phyloP scores from a whole-genome alignment of 2,888 invertebrate genomes.

The Philonicus albiceps region DNA sequence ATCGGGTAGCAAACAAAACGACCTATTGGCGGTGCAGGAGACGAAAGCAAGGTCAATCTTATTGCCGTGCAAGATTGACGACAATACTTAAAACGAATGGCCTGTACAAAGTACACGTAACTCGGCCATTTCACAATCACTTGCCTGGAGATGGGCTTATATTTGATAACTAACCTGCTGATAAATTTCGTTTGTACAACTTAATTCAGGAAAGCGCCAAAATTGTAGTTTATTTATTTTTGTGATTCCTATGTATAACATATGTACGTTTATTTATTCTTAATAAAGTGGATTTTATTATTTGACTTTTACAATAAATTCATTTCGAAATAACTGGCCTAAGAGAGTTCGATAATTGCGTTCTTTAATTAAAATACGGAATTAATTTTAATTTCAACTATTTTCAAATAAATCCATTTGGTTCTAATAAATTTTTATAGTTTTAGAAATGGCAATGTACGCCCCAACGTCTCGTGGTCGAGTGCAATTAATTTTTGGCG shows the following conservation, averaged over 20 bases:
- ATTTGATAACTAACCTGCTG: not conserved
- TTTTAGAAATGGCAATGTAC: slow-evolving; percentile 59
- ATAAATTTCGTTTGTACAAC: not conserved
- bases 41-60: slow-evolving; percentile 7
- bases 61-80: slow-evolving; percentile 44
- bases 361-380: not conserved
- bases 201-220: not conserved
- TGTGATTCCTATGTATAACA: not conserved
- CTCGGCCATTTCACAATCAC: slow-evolving; percentile 48
- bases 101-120: slow-evolving; percentile 45
- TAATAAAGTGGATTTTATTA: not conserved
- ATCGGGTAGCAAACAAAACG: slow-evolving; percentile 41
- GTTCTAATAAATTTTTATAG: slow-evolving; percentile 50
- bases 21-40: slow-evolving; percentile 50
- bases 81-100: slow-evolving; percentile 41
- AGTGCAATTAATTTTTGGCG: slow-evolving; percentile 63
- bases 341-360: not conserved
- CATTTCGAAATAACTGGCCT: not conserved
- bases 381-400: not conserved
- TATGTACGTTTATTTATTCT: not conserved
- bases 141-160: not conserved
- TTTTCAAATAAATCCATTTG: slow-evolving; percentile 13
- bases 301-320: not conserved
- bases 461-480: slow-evolving; percentile 62
- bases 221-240: not conserved